phyloP scores from a whole-genome alignment of 2,797 vertebrate species.

The Netta rufina region DNA sequence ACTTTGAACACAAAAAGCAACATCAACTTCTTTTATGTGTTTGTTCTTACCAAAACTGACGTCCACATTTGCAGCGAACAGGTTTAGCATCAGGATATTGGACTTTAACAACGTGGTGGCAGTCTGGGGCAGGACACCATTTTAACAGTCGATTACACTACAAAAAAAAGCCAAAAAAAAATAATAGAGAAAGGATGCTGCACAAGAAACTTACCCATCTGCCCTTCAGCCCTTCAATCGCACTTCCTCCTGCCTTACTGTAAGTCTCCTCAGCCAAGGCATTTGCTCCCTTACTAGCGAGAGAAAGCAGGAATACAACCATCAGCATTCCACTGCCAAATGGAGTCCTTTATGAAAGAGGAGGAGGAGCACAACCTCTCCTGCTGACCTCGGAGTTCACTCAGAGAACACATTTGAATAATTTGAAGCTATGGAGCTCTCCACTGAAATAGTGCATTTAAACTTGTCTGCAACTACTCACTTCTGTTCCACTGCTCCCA shows the following conservation, averaged over 20 bases:
- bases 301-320: background rate
- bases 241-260: background rate
- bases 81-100: conserved; percentile 99
- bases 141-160: conserved; percentile 99
- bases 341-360: background rate
- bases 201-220: background rate
- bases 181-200: background rate
- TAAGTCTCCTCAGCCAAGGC: background rate
- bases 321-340: background rate
- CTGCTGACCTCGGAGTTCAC: background rate
- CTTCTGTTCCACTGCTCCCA: background rate
- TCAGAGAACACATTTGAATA: background rate
- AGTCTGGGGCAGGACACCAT: conserved; percentile 99
- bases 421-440: background rate
- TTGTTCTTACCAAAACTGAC: conserved; percentile 94
- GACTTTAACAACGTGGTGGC: conserved; percentile 99
- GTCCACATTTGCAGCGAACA: conserved; percentile 99
- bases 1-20: background rate
- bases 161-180: background rate
- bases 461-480: background rate
- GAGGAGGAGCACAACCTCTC: background rate
- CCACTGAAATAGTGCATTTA: background rate
- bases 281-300: background rate
- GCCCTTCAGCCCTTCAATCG: background rate
- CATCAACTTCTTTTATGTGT: rapidly evolving